Conservation (phyloP, 2,113 vertebrate genomes). For the Motacilla alba region DNA sequence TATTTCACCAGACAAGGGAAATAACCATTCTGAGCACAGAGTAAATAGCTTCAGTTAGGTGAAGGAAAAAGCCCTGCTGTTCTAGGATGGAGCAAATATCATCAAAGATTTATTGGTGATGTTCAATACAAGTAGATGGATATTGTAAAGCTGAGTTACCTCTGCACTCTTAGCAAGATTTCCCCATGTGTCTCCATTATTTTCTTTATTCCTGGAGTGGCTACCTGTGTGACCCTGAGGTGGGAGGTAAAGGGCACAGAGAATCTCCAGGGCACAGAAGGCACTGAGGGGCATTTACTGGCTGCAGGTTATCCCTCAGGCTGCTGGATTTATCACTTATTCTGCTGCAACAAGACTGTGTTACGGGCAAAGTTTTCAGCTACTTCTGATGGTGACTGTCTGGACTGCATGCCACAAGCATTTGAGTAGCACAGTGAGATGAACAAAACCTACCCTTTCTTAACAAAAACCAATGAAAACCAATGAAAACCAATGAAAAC, state of each 20-base stretch:
- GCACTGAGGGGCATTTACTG: background rate
- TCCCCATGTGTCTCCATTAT: background rate
- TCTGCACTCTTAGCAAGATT: background rate
- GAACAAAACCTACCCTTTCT: background rate
- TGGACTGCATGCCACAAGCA: background rate
- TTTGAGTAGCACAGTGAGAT: background rate
- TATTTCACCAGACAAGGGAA: background rate
- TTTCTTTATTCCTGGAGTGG: background rate
- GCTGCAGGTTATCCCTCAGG: background rate
- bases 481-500: background rate
- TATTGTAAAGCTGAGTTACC: background rate
- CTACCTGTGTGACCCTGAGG: background rate
- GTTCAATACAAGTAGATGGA: background rate
- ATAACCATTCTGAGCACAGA: background rate
- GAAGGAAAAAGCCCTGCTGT: background rate
- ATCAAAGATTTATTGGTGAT: background rate
- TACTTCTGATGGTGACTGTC: background rate
- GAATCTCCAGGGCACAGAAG: background rate
- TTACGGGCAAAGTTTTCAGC: background rate
- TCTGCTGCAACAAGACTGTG: background rate
- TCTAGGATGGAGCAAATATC: background rate
- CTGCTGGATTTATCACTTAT: background rate
- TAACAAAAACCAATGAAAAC: background rate
- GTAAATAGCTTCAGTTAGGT: background rate
- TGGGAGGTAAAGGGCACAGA: background rate